These are phyloP conservation scores for Falco novaeseelandiae DNA, from an alignment of 2,797 vertebrate genomes.

Conservation along the genomic window DNA sequence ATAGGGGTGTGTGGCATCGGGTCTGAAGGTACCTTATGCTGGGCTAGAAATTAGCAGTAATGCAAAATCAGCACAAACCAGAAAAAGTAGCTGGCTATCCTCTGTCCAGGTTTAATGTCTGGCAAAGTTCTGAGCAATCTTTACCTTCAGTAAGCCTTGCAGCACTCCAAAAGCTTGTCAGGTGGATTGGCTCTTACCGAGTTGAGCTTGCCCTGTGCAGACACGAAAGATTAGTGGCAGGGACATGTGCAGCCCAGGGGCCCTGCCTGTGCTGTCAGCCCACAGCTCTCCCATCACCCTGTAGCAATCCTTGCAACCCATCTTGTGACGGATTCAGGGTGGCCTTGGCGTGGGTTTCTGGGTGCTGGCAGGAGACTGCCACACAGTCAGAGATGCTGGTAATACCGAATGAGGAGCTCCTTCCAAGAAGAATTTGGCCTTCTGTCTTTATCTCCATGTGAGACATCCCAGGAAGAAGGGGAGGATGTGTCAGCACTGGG, in stretches of 20 bases:
- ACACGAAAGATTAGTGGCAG: fast-evolving
- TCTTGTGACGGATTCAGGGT: background rate
- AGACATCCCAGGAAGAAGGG: background rate
- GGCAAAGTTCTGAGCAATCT: background rate
- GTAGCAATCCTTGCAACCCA: background rate
- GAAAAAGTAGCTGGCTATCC: background rate
- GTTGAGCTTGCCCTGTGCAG: background rate
- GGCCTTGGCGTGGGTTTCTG: background rate
- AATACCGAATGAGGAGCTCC: fast-evolving
- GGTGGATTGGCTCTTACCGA: background rate
- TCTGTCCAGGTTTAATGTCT: background rate
- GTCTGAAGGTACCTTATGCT: background rate
- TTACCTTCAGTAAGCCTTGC: background rate
- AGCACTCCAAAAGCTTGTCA: background rate
- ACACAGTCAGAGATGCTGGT: background rate
- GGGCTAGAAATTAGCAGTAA: background rate
- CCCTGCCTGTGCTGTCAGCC: background rate
- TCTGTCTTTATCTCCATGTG: background rate
- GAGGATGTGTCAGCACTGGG: background rate
- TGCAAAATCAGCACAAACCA: background rate
- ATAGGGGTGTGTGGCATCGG: background rate
- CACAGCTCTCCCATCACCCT: background rate
- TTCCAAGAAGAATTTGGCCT: background rate
- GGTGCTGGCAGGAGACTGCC: background rate
- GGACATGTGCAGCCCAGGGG: fast-evolving